Conservation (phyloP, 2,797 vertebrate genomes). For the Neosilurus hyrtlii region DNA sequence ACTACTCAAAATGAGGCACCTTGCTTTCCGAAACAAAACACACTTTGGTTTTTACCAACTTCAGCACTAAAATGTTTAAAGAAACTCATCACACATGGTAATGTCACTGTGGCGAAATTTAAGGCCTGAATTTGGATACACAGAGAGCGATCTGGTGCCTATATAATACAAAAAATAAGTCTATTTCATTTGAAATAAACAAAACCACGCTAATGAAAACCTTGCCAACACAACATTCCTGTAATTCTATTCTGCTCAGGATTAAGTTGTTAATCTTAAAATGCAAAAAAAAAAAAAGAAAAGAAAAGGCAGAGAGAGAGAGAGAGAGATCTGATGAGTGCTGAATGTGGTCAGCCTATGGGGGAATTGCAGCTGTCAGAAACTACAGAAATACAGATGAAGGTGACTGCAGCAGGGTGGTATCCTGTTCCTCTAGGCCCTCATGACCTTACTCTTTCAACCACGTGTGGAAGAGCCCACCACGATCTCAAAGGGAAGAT, state of each 20-base stretch:
- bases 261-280: constrained; percentile 13
- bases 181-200: background rate
- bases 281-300: background rate
- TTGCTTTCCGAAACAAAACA: background rate
- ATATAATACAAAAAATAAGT: background rate
- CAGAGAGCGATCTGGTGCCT: background rate
- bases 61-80: background rate
- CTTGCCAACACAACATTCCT: background rate
- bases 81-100: background rate
- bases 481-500: constrained; percentile 16
- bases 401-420: background rate
- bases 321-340: background rate
- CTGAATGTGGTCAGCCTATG: background rate
- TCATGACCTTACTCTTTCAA: constrained; percentile 6
- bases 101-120: background rate
- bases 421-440: constrained; percentile 3
- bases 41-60: constrained; percentile 22
- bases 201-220: background rate
- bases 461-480: background rate
- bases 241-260: background rate
- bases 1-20: constrained; percentile 9
- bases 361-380: constrained; percentile 21
- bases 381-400: constrained; percentile 41
- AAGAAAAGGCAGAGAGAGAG: background rate
- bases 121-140: background rate